A percentile compares a stretch with the other conserved stretches of the same genome.
Conservation (phyloP, 2,113 vertebrate species). For the Saimiri boliviensis region DNA sequence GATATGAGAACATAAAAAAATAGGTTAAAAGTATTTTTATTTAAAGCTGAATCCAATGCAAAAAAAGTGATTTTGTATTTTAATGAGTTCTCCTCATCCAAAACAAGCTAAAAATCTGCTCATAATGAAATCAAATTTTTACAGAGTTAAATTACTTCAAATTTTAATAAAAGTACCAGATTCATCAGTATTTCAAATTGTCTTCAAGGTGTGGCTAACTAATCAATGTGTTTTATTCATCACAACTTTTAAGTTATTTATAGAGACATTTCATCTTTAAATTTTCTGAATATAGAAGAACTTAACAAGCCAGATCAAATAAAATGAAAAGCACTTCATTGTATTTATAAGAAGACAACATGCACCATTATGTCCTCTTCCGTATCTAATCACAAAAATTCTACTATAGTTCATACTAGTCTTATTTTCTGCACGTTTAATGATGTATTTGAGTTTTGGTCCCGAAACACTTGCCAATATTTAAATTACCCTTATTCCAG, state of each 20-base stretch:
- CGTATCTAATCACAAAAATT: not conserved
- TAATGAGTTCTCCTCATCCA: not conserved
- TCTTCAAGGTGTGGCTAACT: not conserved
- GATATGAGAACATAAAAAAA: slow-evolving; percentile 43
- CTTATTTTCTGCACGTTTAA: not conserved
- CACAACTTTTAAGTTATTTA: not conserved
- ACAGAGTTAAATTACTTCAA: not conserved
- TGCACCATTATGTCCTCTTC: not conserved
- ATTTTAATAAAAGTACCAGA: not conserved
- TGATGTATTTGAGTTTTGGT: not conserved
- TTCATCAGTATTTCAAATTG: not conserved
- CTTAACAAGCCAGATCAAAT: not conserved
- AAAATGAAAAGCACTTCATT: not conserved
- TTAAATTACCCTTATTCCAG: not conserved
- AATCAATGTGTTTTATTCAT: not conserved
- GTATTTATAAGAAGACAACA: not conserved
- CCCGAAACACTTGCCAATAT: not conserved
- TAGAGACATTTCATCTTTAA: not conserved
- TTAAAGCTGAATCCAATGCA: slow-evolving; percentile 33
- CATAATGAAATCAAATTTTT: not conserved
- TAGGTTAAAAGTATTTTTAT: slow-evolving; percentile 35
- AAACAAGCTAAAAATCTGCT: not conserved
- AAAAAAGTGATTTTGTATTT: not conserved
- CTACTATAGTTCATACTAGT: not conserved
- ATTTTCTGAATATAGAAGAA: not conserved